Base-by-base conservation (phyloP, 2,113 vertebrate genomes). In the Nannospalax galili region DNA sequence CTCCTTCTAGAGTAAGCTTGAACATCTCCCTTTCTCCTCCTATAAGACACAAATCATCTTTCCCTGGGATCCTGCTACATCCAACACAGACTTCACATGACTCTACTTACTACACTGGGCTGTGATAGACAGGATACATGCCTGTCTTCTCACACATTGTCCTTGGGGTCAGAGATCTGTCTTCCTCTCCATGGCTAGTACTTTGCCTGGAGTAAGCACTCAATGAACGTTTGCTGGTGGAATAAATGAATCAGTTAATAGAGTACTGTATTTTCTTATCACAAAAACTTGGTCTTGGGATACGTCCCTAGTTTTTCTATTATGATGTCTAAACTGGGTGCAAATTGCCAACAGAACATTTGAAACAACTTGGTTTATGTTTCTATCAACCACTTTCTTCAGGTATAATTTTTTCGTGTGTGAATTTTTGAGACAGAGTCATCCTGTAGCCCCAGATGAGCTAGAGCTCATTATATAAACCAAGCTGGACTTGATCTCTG, bases 181-280 rank as follows among this genome's bases (percentile, higher is more conserved):
- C 37, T 93, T 91, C 94, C 85, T 60, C 74, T 92, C 42, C 19
- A 56, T 12, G 70, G 10, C 24, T 70, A 65, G 16, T 45, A 80
- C 56, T 77, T 78, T 70, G 32, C 48, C 73, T 92, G 32, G 40
- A 56, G 8, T 80, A 85, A 93, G 81, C 32, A 65, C 37, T 84
- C 37, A 84, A 12, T 37, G 73, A 90, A 52, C 88, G 35, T 74
- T 95, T 90, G 75, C 62, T 94, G 72, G 65, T 4, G 84, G 45
- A 93, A 78, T 65, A 92, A 81, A 85, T 73, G 42, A 85, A 82
- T 70, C n/a, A 88, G 72, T 70, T 74, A n/a, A 64, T 12, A 82
- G 67, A 32, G 10, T 32, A 81, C 7, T 60, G 9, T 74, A 30
- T 62, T 93, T 93, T 86, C 67, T 88, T 65, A 87, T 73, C 19